Conservation (phyloP, 2,797 vertebrate species). For the Danio kyathit region DNA sequence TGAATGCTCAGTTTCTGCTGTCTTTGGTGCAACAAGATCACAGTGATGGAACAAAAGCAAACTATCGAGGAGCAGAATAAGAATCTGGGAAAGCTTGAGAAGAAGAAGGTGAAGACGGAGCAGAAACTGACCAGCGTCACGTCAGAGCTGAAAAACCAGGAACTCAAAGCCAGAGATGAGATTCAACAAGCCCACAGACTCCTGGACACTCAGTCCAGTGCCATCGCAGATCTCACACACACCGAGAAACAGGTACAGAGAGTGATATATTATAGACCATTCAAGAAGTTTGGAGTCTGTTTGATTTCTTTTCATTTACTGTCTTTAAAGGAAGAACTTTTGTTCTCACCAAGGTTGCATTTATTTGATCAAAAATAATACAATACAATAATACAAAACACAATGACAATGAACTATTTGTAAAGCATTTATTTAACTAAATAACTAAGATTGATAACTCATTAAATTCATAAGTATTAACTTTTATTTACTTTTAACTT, state of each 20-base stretch:
- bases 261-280: too few relatives aligned
- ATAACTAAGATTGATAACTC: too few relatives aligned
- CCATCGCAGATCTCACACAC: slow-evolving; percentile 82
- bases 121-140: slow-evolving; percentile 77
- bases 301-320: too few relatives aligned
- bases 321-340: too few relatives aligned
- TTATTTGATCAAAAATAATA: too few relatives aligned
- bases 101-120: slow-evolving; percentile 83
- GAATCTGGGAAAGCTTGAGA: slow-evolving; percentile 81
- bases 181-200: slow-evolving; percentile 72
- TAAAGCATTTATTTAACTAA: too few relatives aligned
- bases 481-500: too few relatives aligned
- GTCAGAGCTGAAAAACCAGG: slow-evolving; percentile 80
- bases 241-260: slow-evolving; percentile 84
- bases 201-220: slow-evolving; percentile 74
- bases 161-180: slow-evolving; percentile 76
- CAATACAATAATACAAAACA: too few relatives aligned
- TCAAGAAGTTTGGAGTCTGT: too few relatives aligned
- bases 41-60: slow-evolving; percentile 87
- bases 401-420: too few relatives aligned
- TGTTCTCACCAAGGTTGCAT: too few relatives aligned
- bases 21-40: slow-evolving; percentile 81
- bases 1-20: slow-evolving; percentile 57
- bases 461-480: too few relatives aligned
- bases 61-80: slow-evolving; percentile 84